Base-by-base conservation (phyloP, 2,888 invertebrate genomes). In the Ectropis crepuscularia region DNA sequence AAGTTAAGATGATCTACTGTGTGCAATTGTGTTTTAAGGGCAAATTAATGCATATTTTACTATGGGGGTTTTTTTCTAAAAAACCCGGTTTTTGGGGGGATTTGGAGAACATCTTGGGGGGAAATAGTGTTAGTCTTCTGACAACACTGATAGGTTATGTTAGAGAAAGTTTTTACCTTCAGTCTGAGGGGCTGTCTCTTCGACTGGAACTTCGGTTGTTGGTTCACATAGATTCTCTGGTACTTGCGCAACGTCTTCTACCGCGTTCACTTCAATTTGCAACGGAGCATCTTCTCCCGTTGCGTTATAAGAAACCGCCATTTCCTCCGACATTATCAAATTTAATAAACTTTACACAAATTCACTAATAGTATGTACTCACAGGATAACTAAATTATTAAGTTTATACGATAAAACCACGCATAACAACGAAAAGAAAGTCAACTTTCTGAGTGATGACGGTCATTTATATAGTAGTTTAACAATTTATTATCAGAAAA, bases 281-380 rank as follows among this genome's bases (percentile, higher is more conserved):
- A 81, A 74, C 75, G 79, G 83, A 76, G 78, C 77, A 77, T 88
- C 88, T 69, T 88, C 88, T 57, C 77, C 80, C 65, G 81, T 81
- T 71, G 83, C 84, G 81, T 87, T 91, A 88, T 89, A 91, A 84
- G 86, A 83, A 82, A 89, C 84, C 86, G 90, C 91, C 89, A 92
- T 91, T 90, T 91, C 89, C 71, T 90, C 90, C 69, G 92, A 92
- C 92, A 92, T 92, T 88, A 89, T 90, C 87, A 87, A 88, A 82
- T 83, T 79, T 74, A 83, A 82, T 61, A 77, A 85, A 83, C 78
- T 84, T 80, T 81, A 81, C 77, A 78, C 80, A 75, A 77, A 81
- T 79, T 78, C 85, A 86, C 86, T 85, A 86, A n/a, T n/a, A n/a
- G n/a, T 84, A 84, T 83, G 83, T 80, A 83, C 83, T 85, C 91